Conservation (phyloP, 2,888 invertebrate genomes). For the Ephialtes manifestator region DNA sequence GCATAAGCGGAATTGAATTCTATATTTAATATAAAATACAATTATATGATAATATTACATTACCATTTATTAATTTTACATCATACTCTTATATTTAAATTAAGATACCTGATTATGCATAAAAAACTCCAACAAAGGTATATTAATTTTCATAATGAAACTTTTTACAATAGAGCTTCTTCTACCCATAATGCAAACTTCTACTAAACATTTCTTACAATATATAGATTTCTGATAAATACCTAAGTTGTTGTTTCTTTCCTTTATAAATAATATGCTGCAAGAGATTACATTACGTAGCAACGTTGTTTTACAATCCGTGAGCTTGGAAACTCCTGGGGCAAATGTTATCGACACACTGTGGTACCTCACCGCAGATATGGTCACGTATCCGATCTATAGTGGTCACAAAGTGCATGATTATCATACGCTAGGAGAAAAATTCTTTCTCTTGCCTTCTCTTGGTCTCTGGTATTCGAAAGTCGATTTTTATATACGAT, state of each 20-base stretch:
- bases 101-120: too few species aligned
- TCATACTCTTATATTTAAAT: too few species aligned
- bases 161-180: too few species aligned
- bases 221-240: not conserved
- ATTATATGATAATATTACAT: too few species aligned
- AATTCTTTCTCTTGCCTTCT: not conserved
- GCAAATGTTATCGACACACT: not conserved
- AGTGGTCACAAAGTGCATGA: conserved; percentile 46
- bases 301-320: not conserved
- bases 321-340: conserved; percentile 3
- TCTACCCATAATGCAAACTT: too few species aligned
- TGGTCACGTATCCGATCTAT: conserved; percentile 23
- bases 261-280: conserved; percentile 16
- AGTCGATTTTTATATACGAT: conserved; percentile 1
- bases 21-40: not conserved
- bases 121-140: too few species aligned
- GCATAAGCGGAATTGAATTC: too few species aligned
- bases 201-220: too few species aligned
- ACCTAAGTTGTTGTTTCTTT: not conserved
- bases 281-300: not conserved
- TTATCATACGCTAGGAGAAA: conserved; percentile 20
- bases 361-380: not conserved
- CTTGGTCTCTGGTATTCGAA: conserved; percentile 5
- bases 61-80: too few species aligned
- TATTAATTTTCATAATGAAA: too few species aligned